Evolutionary conservation across 2,113 vertebrate genomes (phyloP).

Genomic region (Tetrax tetrax): DNA sequence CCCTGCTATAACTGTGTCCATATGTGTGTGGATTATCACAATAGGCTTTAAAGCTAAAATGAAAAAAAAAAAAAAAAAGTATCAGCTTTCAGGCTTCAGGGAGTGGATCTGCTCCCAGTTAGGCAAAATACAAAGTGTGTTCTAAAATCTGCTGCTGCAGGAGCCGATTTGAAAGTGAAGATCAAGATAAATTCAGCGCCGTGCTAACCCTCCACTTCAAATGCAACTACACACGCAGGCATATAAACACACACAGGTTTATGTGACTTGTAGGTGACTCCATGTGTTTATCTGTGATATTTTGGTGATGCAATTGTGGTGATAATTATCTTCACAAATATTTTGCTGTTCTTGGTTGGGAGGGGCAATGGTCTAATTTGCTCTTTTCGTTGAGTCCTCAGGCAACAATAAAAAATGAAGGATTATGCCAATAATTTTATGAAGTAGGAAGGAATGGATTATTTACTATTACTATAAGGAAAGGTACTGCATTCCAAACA

Average conservation of each 20-base stretch:
- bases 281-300: not conserved
- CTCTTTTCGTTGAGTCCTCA: not conserved
- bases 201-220: not conserved
- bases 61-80: not conserved
- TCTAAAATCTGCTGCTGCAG: not conserved
- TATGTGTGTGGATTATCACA: not conserved
- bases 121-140: not conserved
- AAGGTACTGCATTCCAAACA: not conserved
- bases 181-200: not conserved
- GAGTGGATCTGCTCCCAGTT: not conserved
- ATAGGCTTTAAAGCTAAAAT: not conserved
- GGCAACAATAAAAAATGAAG: slow-evolving; percentile 2
- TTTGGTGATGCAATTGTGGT: not conserved
- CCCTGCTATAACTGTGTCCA: not conserved
- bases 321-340: not conserved
- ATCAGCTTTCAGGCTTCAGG: not conserved
- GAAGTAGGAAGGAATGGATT: not conserved
- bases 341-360: not conserved
- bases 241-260: not conserved
- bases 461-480: not conserved
- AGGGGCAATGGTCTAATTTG: not conserved
- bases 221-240: not conserved
- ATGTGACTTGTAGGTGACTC: not conserved
- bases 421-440: not conserved
- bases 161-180: not conserved